These are phyloP conservation scores for Pristionchus exspectatus DNA, from an alignment of 2,888 invertebrate species.

Conservation along the genomic window DNA sequence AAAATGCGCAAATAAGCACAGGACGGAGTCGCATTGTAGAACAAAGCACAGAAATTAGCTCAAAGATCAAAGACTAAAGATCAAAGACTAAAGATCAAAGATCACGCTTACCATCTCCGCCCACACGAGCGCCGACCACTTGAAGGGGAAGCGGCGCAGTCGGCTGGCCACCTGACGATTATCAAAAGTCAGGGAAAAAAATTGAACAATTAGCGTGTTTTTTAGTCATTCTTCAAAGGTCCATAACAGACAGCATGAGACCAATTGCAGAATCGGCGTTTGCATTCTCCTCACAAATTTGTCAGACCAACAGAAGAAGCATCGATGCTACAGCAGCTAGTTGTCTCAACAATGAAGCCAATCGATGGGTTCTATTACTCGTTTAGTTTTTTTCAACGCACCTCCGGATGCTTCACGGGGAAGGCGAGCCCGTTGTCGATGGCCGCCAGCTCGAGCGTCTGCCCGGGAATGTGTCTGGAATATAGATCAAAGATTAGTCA, in stretches of 20 bases:
- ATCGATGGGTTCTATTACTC: too few species aligned
- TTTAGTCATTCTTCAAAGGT: too few species aligned
- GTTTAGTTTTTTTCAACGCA: neutral
- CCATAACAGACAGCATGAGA: too few species aligned
- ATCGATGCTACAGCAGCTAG: too few species aligned
- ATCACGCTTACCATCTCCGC: constrained; percentile 63
- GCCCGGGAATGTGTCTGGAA: constrained; percentile 67
- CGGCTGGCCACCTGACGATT: constrained; percentile 58
- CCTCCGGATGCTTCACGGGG: constrained; percentile 98
- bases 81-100: neutral
- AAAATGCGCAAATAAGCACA: neutral
- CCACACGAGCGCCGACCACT: constrained; percentile 71
- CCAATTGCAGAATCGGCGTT: too few species aligned
- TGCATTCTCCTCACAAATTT: too few species aligned
- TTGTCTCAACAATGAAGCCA: too few species aligned
- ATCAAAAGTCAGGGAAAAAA: too few species aligned
- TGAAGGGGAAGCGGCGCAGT: constrained; percentile 73
- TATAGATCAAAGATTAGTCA: constrained; percentile 24
- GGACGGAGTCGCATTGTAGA: too few species aligned
- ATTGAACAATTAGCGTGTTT: too few species aligned
- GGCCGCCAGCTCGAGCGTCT: constrained; percentile 90
- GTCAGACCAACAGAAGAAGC: too few species aligned
- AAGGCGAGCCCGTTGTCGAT: constrained; percentile 98
- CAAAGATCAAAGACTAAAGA: neutral
- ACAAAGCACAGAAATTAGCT: too few species aligned